Conservation (phyloP, 2,113 vertebrate genomes). For the Myanophis thanlyinensis region DNA sequence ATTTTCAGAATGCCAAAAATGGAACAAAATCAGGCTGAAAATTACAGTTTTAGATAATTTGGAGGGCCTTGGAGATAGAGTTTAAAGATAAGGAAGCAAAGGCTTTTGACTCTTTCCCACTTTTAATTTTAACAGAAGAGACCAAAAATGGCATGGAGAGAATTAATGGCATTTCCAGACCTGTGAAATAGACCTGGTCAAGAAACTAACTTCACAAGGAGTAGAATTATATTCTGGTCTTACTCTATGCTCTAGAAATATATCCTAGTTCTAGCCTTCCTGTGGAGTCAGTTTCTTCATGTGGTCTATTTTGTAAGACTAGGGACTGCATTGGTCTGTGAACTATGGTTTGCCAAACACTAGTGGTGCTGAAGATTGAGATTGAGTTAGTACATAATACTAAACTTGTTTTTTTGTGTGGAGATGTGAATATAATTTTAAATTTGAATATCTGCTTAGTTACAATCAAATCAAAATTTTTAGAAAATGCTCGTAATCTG, state of each 20-base stretch:
- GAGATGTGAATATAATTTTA: neutral
- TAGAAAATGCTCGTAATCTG: neutral
- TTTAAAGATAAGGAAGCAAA: neutral
- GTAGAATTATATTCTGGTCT: neutral
- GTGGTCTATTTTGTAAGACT: neutral
- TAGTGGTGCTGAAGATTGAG: neutral
- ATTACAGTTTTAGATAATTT: neutral
- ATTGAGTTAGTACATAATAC: neutral
- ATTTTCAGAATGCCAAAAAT: neutral
- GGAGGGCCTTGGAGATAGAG: neutral
- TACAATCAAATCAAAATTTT: neutral
- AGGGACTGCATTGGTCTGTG: neutral
- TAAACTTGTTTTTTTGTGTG: neutral
- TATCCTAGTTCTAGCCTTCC: neutral
- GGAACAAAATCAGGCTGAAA: neutral
- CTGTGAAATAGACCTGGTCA: neutral
- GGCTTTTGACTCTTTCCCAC: neutral
- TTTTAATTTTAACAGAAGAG: neutral
- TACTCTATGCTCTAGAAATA: neutral
- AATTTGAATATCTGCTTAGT: neutral
- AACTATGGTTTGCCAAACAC: neutral
- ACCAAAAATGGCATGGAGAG: neutral
- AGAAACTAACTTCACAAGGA: neutral
- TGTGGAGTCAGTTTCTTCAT: neutral
- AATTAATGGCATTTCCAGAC: neutral